Percentiles rank a stretch among this genome's conserved stretches.
Conservation (phyloP, 2,797 vertebrate species). For the Rhabdomys pumilio region DNA sequence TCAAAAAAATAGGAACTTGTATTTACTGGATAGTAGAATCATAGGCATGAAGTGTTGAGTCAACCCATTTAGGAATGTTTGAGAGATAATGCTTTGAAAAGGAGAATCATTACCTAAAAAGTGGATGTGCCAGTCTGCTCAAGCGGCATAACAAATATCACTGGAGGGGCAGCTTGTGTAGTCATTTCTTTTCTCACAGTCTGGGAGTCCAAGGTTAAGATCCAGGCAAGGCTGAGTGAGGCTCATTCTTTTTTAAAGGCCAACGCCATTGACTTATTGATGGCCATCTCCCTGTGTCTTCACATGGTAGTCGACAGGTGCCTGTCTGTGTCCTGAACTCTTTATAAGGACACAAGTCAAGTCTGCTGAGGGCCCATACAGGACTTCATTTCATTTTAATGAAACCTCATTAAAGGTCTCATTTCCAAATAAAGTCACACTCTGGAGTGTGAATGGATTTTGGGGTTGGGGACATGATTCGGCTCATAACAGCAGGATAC, state of each 20-base stretch:
- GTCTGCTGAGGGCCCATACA: neutral
- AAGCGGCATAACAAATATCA: neutral
- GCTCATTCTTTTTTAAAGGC: too few relatives aligned
- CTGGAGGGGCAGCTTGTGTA: neutral
- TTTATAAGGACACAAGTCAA: neutral
- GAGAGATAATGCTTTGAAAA: neutral
- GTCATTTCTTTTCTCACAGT: neutral
- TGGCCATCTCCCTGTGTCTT: neutral
- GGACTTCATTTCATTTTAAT: constrained; percentile 9
- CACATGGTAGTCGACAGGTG: neutral
- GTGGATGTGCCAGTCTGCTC: neutral
- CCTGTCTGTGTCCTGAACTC: neutral
- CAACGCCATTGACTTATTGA: neutral
- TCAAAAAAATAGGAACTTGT: neutral
- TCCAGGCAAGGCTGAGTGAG: neutral
- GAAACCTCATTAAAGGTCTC: neutral
- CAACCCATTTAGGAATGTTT: neutral
- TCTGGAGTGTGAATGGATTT: neutral
- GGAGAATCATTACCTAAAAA: neutral
- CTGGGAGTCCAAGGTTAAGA: neutral
- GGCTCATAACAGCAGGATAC: neutral
- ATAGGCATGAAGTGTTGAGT: neutral
- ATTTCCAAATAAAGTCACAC: neutral
- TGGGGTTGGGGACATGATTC: neutral
- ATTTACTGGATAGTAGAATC: neutral